Evolutionary conservation across 2,113 vertebrate genomes (phyloP).

Genomic region (Hippopotamus amphibius): DNA sequence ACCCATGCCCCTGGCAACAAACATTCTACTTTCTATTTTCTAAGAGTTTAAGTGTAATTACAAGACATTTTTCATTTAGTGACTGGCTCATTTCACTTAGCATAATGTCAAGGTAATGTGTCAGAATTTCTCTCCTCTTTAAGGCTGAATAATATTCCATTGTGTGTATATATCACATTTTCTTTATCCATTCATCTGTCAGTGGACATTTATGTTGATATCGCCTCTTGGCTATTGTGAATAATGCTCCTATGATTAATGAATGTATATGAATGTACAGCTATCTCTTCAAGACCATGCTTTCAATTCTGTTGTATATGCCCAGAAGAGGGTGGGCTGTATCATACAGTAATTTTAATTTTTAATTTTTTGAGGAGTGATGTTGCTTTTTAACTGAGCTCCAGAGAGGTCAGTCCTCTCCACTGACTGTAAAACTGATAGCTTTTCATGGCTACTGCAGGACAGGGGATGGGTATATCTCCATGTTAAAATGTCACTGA

Average conservation of each 20-base stretch:
- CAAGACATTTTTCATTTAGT: neutral
- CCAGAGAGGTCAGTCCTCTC: neutral
- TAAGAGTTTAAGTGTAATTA: neutral
- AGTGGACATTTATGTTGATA: too few species aligned
- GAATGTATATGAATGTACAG: neutral
- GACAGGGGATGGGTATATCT: neutral
- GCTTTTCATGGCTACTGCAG: neutral
- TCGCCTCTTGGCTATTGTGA: neutral
- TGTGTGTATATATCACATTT: neutral
- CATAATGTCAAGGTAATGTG: neutral
- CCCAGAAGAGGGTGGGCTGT: neutral
- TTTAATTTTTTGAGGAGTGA: neutral
- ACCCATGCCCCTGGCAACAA: too few species aligned
- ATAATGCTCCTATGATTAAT: neutral
- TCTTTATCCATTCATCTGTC: too few species aligned
- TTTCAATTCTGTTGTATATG: neutral
- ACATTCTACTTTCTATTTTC: neutral
- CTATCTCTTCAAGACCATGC: neutral
- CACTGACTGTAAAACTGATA: neutral
- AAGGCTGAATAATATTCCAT: neutral
- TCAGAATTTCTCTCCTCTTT: neutral
- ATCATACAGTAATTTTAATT: neutral
- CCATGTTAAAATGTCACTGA: neutral
- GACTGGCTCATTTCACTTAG: neutral
- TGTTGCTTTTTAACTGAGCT: neutral